A percentile compares a stretch with the other conserved stretches of the same genome.
These are phyloP conservation scores for Andrena chrysosceles DNA, from an alignment of 2,888 invertebrate species.

Conservation along the genomic window DNA sequence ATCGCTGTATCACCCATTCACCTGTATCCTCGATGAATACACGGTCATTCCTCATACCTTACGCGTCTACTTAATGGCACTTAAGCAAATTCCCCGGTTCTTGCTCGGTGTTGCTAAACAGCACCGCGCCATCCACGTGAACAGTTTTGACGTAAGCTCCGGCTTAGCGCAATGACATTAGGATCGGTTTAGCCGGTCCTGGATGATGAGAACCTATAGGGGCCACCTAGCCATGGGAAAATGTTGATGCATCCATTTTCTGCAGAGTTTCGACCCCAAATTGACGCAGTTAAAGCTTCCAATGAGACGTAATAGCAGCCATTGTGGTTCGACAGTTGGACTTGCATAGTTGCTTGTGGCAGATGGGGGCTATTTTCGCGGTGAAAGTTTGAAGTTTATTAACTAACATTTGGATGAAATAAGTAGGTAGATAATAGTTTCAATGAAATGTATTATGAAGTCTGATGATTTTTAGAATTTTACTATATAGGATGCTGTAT, in stretches of 20 bases:
- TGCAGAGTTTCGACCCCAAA: not conserved
- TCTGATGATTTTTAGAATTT: too few species aligned
- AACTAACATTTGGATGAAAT: too few species aligned
- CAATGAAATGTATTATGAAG: too few species aligned
- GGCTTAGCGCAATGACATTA: conserved; percentile 45
- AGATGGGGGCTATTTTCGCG: too few species aligned
- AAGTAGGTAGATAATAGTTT: too few species aligned
- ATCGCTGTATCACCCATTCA: conserved; percentile 55
- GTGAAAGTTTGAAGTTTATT: too few species aligned
- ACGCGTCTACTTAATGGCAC: conserved; percentile 65
- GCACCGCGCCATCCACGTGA: conserved; percentile 42
- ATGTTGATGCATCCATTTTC: not conserved
- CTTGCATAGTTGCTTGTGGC: too few species aligned
- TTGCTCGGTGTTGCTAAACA: conserved; percentile 42
- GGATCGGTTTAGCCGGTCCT: conserved; percentile 36
- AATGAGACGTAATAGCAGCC: too few species aligned
- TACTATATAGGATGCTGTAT: too few species aligned
- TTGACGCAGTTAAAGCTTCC: not conserved
- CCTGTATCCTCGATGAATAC: conserved; percentile 57
- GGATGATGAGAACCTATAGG: not conserved
- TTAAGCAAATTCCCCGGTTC: conserved; percentile 65
- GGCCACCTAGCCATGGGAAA: not conserved
- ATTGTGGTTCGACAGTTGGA: too few species aligned
- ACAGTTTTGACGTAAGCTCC: conserved; percentile 63
- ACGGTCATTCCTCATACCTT: conserved; percentile 65